Evolutionary conservation across 2,797 vertebrate genomes (phyloP), one percentile per base, ranked within the genome.

Genomic region (Onychomys arenicola): DNA sequence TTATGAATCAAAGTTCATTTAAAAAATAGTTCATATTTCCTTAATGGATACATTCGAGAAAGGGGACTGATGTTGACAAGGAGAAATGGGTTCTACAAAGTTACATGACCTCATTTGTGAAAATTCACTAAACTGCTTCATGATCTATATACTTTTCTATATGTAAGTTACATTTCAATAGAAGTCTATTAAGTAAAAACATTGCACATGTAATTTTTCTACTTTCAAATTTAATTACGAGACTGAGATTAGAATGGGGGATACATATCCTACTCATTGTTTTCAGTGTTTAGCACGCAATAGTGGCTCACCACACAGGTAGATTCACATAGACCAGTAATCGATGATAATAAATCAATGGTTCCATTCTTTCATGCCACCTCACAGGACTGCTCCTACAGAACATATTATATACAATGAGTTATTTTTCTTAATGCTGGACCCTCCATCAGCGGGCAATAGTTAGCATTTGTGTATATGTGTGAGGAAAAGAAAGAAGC

Each of bases 151-250:
- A 77, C 29, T 90, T 94, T 93, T 81, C 49, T 78, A 67, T 76
- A 37, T 96, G 1, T 57, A 85, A 63, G 12, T 40, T 82, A 82
- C 63, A 76, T 0, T 63, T 95, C 55, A 93, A 57, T 49, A 59
- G 37, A 80, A 82, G 43, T 83, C 94, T 86, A 93, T 27, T 86
- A 89, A 91, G 55, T 91, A 37, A 92, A 96, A 94, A 83, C 63
- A 40, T 11, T 92, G 32, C 34, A 69, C 73, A 69, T 93, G 82
- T 94, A 78, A 63, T 37, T 73, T 88, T 91, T 76, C 77, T 12
- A 78, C 69, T 80, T 96, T 94, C 85, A 89, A 73, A 88, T 78
- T 82, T 34, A 92, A 61, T 77, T 91, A 96, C 57, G 55, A 91
- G n/a, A 93, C 37, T 90, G 14, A 90, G 77, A 89, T 93, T 96